Evolutionary conservation across 2,888 invertebrate species (phyloP), one percentile per base, ranked within the genome.

Genomic region (Platycnemis pennipes): DNA sequence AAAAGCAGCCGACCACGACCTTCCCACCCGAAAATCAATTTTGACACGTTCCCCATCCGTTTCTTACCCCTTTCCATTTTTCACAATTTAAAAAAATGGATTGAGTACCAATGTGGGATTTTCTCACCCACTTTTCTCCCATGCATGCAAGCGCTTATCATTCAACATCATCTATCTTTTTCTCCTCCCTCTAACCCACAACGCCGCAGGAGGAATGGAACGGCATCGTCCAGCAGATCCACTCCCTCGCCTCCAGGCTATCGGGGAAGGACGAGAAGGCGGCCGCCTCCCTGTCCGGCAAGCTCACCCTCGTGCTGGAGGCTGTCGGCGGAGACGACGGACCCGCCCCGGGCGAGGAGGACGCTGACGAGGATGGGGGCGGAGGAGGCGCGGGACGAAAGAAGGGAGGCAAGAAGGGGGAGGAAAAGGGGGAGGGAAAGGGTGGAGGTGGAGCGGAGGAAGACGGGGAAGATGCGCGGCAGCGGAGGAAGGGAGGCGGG

Each of bases 251-350:
- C 88, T 87, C 49, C 95, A 95, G 44, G 69, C 42, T 91, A n/a
- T 95, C 95, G 94, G 94, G 94, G n/a, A 56, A 63, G 26, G 94
- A 91, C 45, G 94, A 94, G 26, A 8, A 31, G 77, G 94, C 85
- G 45, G 16, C 89, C 88, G 94, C 87, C 89, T 0, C 94, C 88
- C 69, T 95, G 94, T 37, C 94, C 94, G 95, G 97, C 0, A 97
- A 97, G 96, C 96, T 97, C 0, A 97, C 97, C 95, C 97, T 97
- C 49, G 97, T 97, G 2, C 97, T 97, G 95, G 97, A 97, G 94
- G 97, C 97, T 0, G 97, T 97, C 4, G 97, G 97, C 94, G 45
- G 49, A 31, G 63, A 45, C 77, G 37, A 42, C 94, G 26, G 87
- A 85, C 37, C 88, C 77, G 87, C 94, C 89, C 45, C 0, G 97